phyloP scores from a whole-genome alignment of 2,797 vertebrate species.

The Sylvia borin region DNA sequence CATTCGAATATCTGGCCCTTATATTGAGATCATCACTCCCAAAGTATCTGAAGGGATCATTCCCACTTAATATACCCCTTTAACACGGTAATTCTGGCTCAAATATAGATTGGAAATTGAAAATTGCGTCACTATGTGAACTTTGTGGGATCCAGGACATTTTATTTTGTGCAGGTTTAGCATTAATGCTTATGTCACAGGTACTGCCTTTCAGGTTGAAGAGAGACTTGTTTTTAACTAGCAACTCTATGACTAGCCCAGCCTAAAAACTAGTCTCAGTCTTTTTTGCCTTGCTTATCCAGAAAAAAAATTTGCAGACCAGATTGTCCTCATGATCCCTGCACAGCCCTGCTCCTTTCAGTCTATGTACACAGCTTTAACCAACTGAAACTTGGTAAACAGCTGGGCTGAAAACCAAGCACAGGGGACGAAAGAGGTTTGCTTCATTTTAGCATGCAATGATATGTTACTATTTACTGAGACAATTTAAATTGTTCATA shows the following conservation, averaged over 20 bases:
- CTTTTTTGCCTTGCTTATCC: background rate
- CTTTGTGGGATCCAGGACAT: background rate
- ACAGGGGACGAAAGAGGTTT: background rate
- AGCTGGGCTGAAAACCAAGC: background rate
- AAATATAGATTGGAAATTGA: background rate
- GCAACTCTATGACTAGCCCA: background rate
- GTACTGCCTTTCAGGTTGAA: background rate
- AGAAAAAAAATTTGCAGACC: background rate
- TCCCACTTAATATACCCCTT: background rate
- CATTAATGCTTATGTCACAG: background rate
- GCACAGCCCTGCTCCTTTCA: background rate
- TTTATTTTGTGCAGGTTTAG: background rate
- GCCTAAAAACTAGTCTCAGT: background rate
- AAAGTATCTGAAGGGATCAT: background rate
- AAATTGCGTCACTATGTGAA: background rate
- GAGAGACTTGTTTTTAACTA: background rate
- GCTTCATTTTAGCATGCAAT: background rate
- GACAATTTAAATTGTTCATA: background rate
- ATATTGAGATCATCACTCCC: background rate
- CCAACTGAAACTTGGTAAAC: constrained; percentile 34
- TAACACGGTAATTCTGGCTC: background rate
- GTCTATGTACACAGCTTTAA: constrained; percentile 14
- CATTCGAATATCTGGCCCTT: background rate
- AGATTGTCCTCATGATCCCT: background rate
- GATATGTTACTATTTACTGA: background rate